phyloP scores from a whole-genome alignment of 2,888 invertebrate species.

The Rhaphigaster nebulosa region DNA sequence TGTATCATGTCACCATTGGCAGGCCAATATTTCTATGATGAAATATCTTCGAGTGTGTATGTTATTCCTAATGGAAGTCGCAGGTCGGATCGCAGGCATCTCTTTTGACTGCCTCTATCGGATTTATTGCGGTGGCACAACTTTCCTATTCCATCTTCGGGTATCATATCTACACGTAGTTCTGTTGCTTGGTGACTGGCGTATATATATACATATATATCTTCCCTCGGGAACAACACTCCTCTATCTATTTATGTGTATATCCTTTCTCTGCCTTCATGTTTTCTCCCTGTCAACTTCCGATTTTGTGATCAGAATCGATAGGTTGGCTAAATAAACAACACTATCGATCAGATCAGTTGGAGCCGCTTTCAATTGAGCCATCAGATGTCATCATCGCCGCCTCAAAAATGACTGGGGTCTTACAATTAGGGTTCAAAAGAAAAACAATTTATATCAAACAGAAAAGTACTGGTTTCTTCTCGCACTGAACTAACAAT shows the following conservation, averaged over 20 bases:
- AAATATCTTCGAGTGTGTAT: conserved; percentile 14
- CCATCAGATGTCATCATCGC: background rate
- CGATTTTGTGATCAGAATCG: background rate
- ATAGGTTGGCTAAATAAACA: background rate
- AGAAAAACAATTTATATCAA: no score
- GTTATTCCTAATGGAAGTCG: background rate
- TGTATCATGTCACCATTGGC: conserved; percentile 16
- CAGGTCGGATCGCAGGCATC: background rate
- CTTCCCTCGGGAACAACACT: background rate
- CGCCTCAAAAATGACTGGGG: no score
- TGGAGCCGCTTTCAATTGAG: background rate
- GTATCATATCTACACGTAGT: background rate
- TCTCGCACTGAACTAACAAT: no score
- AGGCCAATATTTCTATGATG: conserved; percentile 38
- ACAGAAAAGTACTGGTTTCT: no score
- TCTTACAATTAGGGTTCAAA: no score
- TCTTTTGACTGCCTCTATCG: background rate
- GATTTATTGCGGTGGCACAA: background rate
- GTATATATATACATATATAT: background rate
- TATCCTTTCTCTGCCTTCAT: background rate
- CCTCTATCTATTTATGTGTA: background rate
- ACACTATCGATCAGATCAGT: background rate
- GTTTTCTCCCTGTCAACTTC: background rate
- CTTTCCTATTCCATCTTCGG: conserved; percentile 1
- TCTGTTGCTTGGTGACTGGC: background rate